Conservation (phyloP, 2,113 vertebrate species). For the Chaenocephalus aceratus region DNA sequence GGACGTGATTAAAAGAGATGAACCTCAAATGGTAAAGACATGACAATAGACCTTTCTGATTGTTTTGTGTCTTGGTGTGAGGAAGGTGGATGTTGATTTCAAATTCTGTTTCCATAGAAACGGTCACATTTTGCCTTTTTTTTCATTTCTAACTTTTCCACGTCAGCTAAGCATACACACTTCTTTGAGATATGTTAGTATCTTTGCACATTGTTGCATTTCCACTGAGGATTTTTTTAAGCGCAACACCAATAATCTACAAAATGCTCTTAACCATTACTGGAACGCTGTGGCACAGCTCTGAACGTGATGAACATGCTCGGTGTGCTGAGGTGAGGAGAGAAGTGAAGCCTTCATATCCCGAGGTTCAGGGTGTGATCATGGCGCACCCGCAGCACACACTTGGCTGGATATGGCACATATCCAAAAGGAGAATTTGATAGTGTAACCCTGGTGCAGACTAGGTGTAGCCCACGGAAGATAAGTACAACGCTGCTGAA, state of each 20-base stretch:
- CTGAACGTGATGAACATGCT: neutral
- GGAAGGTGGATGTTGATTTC: too few relatives aligned
- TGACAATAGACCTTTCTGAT: too few relatives aligned
- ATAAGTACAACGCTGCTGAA: conserved; percentile 24
- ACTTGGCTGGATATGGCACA: conserved; percentile 12
- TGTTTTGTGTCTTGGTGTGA: too few relatives aligned
- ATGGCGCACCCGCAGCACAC: neutral
- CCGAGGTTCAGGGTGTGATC: conserved; percentile 6
- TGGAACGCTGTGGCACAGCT: neutral
- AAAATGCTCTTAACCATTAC: neutral
- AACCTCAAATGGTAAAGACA: too few relatives aligned
- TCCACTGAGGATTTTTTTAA: too few relatives aligned
- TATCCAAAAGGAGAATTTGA: conserved; percentile 18
- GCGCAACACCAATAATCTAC: neutral
- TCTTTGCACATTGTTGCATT: too few relatives aligned
- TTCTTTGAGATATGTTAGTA: too few relatives aligned
- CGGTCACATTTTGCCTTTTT: too few relatives aligned
- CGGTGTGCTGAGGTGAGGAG: conserved; percentile 12
- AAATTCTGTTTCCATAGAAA: too few relatives aligned
- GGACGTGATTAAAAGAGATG: too few relatives aligned
- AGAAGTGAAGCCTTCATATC: neutral
- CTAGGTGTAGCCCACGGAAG: conserved; percentile 23
- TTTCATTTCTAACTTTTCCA: too few relatives aligned
- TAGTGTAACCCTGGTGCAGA: conserved; percentile 4
- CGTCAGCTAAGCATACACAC: too few relatives aligned